Evolutionary conservation across 2,113 vertebrate species (phyloP).

Genomic region (Carassius auratus): DNA sequence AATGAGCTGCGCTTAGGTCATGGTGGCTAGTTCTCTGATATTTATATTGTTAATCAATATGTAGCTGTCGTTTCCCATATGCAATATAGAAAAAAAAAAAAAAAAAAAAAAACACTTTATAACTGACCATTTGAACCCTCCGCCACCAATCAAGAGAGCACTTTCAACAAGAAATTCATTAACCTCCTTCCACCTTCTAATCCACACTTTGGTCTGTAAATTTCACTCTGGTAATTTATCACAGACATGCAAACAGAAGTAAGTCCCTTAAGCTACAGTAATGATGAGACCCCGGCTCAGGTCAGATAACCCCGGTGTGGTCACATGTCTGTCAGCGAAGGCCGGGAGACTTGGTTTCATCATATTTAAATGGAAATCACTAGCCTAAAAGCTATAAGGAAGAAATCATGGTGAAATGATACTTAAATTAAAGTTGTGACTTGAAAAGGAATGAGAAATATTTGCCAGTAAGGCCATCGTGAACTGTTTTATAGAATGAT

Average conservation of each 20-base stretch:
- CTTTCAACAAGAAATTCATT: conserved; percentile 41
- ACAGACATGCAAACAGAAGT: conserved; percentile 29
- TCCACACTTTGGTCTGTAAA: conserved; percentile 32
- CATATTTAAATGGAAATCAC: neutral
- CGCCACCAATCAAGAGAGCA: neutral
- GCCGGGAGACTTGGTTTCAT: neutral
- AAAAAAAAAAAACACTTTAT: neutral
- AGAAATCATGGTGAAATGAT: neutral
- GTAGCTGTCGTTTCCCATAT: neutral
- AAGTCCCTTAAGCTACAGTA: conserved; percentile 44
- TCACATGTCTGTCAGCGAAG: neutral
- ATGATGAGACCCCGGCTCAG: conserved; percentile 25
- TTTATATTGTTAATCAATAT: conserved; percentile 49
- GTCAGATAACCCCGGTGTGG: conserved; percentile 21
- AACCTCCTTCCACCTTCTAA: conserved; percentile 47
- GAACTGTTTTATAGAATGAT: no score
- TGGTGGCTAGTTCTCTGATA: conserved; percentile 34
- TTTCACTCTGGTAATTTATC: conserved; percentile 40
- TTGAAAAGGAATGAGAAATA: neutral
- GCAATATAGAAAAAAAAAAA: neutral
- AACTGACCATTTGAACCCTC: neutral
- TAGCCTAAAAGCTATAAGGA: neutral
- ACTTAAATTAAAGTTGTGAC: neutral
- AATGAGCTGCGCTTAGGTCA: conserved; percentile 33
- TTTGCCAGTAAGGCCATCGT: no score